Evolutionary conservation across 1,140 invertebrate genomes (phyloP), one percentile per base, ranked within the genome.

Genomic region (Fopius arisanus): DNA sequence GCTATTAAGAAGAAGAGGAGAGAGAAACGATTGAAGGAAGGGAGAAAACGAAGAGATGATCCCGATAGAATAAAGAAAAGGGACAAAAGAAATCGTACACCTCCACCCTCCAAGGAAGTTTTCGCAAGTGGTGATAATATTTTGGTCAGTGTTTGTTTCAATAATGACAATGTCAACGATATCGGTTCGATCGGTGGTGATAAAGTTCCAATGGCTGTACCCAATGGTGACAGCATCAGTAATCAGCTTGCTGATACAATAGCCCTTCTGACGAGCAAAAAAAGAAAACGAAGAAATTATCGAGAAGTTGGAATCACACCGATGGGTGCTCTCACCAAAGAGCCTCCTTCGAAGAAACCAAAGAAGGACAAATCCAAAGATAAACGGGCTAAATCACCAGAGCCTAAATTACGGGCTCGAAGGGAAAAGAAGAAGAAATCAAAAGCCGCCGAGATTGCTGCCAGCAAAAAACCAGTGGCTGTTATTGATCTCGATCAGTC

Each of bases 61-160:
- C 84, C 78, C 33, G 88, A 80, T 79, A 89, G 84, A 79, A 90
- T 88, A 75, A 89, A 83, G 76, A 92, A 89, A 77, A 87, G 83
- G 33, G 86, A 89, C 67, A 82, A 89, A 41, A 88, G 90, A 23
- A 88, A 73, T 43, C 65, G 89, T 69, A 90, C 90, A 0, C 90
- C 91, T 0, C 87, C 90, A 3, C 94, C 94, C 1, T 94, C 92
- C 0, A 97, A 97, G 84, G 95, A 96, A 87, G 95, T 97, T 0
- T 96, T 96, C 81, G 94, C 95, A 0, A 96, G 95, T 26, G 96
- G 96, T 3, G 95, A 96, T 85, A 96, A 96, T 81, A 97, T 97
- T 69, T 89, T 96, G 31, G 95, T 97, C 0, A 96, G 95, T 84
- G 94, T 97, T 5, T 96, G 95, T 84, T 97, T 97, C 83, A 94